A percentile compares a stretch with the other conserved stretches of the same genome.
Conservation (phyloP, 2,888 invertebrate genomes). For the Euspilapteryx auroguttella region DNA sequence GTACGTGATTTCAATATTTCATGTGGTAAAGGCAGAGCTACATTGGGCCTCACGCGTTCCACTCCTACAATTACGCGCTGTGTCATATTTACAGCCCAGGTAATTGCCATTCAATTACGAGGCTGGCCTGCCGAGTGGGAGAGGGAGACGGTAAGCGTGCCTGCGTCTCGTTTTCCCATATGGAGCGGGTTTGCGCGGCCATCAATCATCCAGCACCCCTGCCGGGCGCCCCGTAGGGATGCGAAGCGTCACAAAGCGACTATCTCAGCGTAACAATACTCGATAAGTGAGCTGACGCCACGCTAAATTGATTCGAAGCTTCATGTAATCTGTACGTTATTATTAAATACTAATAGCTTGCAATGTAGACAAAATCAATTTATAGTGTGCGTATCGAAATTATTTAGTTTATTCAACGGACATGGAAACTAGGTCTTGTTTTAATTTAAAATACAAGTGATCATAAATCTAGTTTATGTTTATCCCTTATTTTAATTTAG, state of each 20-base stretch:
- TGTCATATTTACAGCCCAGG: constrained; percentile 63
- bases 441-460: too few species aligned
- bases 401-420: too few species aligned
- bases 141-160: constrained; percentile 21
- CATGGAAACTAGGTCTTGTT: too few species aligned
- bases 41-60: constrained; percentile 41
- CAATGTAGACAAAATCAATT: too few species aligned
- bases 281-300: constrained; percentile 53
- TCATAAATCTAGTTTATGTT: too few species aligned
- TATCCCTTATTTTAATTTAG: too few species aligned
- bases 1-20: constrained; percentile 41
- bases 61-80: constrained; percentile 59
- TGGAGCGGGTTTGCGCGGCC: constrained; percentile 46
- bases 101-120: constrained; percentile 62
- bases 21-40: constrained; percentile 30
- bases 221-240: constrained; percentile 47
- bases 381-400: too few species aligned
- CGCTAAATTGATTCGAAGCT: constrained; percentile 47
- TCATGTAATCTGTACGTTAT: too few species aligned
- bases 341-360: too few species aligned
- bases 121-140: constrained; percentile 35
- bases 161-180: constrained; percentile 20
- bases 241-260: constrained; percentile 46
- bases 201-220: constrained; percentile 58
- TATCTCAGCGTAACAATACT: constrained; percentile 41